Evolutionary conservation across 2,113 vertebrate genomes (phyloP).

Genomic region (Heterotis niloticus): DNA sequence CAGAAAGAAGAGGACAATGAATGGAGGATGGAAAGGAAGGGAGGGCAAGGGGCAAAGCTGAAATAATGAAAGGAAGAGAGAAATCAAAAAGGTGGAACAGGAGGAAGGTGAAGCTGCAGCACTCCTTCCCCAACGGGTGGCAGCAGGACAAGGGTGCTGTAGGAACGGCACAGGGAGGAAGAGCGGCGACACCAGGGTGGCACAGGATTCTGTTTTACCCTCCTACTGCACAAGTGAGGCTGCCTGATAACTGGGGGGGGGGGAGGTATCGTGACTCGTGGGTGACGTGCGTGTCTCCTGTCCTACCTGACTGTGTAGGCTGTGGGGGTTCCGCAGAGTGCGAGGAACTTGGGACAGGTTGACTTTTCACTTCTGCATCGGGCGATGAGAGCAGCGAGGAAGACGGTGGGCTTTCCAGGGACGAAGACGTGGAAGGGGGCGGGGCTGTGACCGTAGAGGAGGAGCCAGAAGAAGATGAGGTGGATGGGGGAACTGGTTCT

Average conservation of each 20-base stretch:
- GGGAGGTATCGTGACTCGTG: too few relatives aligned
- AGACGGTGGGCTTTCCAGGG: slow-evolving; percentile 68
- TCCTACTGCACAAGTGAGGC: background rate
- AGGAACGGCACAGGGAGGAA: background rate
- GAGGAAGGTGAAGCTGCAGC: background rate
- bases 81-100: background rate
- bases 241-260: too few relatives aligned
- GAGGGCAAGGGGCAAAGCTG: slow-evolving; percentile 34
- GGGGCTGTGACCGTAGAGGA: slow-evolving; percentile 69
- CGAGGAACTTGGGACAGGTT: slow-evolving; percentile 29
- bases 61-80: slow-evolving; percentile 16
- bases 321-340: slow-evolving; percentile 31
- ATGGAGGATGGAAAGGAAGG: slow-evolving; percentile 38
- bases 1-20: slow-evolving; percentile 54
- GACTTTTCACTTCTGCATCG: slow-evolving; percentile 71
- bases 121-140: too few relatives aligned
- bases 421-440: slow-evolving; percentile 68
- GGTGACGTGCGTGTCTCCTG: background rate
- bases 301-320: slow-evolving; percentile 50
- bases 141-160: background rate
- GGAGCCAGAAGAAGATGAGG: slow-evolving; percentile 65
- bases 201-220: background rate
- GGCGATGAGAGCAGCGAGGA: slow-evolving; percentile 71
- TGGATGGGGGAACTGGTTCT: slow-evolving; percentile 58
- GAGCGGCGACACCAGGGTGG: background rate